phyloP scores from a whole-genome alignment of 2,113 vertebrate species.

The Seriola dumerili region DNA sequence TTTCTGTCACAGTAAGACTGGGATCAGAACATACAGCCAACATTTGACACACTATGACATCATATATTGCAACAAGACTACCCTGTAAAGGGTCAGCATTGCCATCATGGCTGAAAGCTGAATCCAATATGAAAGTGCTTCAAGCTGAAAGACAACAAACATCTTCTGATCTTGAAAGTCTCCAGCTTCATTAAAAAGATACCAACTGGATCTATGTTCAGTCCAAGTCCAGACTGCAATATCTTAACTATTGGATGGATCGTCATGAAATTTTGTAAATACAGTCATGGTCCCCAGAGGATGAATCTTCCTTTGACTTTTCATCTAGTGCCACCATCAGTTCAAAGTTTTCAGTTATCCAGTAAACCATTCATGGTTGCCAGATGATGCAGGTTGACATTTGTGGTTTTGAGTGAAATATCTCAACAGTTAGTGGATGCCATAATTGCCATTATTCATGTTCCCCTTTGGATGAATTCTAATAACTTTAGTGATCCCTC shows the following conservation, averaged over 20 bases:
- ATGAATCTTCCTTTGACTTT: neutral
- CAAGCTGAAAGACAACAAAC: constrained; percentile 13
- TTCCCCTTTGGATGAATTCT: neutral
- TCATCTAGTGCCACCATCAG: no score
- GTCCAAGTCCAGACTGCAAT: neutral
- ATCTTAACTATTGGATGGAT: neutral
- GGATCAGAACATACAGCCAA: neutral
- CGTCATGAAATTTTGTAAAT: neutral
- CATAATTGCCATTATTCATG: neutral
- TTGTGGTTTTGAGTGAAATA: neutral
- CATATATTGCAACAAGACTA: neutral
- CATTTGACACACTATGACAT: neutral
- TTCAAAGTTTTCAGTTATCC: no score
- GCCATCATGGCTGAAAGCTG: neutral
- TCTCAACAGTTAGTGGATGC: neutral
- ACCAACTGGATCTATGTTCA: neutral
- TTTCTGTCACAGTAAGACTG: neutral
- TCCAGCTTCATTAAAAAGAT: neutral
- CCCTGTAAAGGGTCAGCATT: neutral
- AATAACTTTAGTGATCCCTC: neutral
- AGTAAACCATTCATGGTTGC: no score
- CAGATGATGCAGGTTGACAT: neutral
- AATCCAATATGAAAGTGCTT: constrained; percentile 16
- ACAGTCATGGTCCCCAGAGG: neutral
- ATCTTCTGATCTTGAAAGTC: neutral